phyloP scores from a whole-genome alignment of 2,888 invertebrate genomes.

The Harmothoe impar region DNA sequence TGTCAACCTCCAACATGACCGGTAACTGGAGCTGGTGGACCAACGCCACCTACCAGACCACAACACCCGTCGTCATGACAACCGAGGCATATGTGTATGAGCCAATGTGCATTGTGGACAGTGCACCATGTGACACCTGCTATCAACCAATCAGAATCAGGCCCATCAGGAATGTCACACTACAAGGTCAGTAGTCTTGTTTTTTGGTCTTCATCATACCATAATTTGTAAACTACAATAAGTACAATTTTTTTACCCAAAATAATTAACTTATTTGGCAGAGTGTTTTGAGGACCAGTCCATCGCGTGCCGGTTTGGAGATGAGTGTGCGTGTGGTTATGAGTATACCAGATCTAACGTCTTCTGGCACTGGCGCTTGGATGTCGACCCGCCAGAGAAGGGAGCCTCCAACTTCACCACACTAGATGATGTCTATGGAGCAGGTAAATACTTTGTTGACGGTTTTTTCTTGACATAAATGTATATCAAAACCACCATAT shows the following conservation, averaged over 20 bases:
- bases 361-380: slow-evolving; percentile 56
- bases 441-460: slow-evolving; percentile 2
- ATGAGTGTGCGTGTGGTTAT: slow-evolving; percentile 69
- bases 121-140: slow-evolving; percentile 34
- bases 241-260: too few relatives aligned
- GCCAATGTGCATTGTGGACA: slow-evolving; percentile 33
- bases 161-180: neutral
- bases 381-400: neutral
- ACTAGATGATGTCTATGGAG: slow-evolving; percentile 36
- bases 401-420: neutral
- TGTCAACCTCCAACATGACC: slow-evolving; percentile 8
- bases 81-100: slow-evolving; percentile 60
- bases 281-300: slow-evolving; percentile 62
- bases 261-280: neutral
- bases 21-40: slow-evolving; percentile 36
- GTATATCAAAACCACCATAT: too few relatives aligned
- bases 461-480: too few relatives aligned
- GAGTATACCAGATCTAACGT: slow-evolving; percentile 65
- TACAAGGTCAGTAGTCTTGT: slow-evolving; percentile 3
- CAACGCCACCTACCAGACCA: slow-evolving; percentile 57
- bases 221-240: too few relatives aligned
- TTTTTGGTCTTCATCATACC: too few relatives aligned
- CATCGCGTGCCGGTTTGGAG: slow-evolving; percentile 65
- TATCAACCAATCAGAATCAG: slow-evolving; percentile 35
- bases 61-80: neutral